Base-by-base conservation (phyloP, 2,797 vertebrate species). In the Sorex maritimensis region DNA sequence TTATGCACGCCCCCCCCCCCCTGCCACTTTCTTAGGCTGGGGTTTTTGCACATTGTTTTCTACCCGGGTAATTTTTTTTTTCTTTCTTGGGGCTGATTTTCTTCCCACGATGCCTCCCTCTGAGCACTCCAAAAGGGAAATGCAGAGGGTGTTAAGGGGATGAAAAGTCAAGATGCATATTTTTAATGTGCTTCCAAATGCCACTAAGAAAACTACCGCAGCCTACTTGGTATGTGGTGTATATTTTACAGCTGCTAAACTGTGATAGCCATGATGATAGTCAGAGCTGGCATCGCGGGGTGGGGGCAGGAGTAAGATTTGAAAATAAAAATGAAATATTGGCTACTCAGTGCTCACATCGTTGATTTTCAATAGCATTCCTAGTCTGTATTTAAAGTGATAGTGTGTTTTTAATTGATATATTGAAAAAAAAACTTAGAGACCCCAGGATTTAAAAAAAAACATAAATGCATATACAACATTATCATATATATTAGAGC, bases 111-210 rank as follows among this genome's bases (percentile, higher is more conserved):
- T 73, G 87, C 86, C 90, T 95, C 95, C 92, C 71, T 93, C 95
- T 91, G 81, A 90, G 92, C 81, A 85, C 88, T 93, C 78, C 77
- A 73, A 92, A 92, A 91, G 93, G 82, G 67, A 95, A 95, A 96
- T 67, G 83, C 90, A 95, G 90, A 93, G 74, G 92, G 94, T 95
- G 94, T 96, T 92, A 97, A 96, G 93, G 83, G 90, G 86, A 87
- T 92, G 77, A 91, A 95, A 97, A 96, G 90, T 93, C 96, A 94
- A 92, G 72, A 67, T 80, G 88, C 79, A 61, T 91, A 95, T 96
- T 93, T 97, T 97, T 92, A 89, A 95, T 91, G 81, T 85, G 86
- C 55, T 96, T 93, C 84, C 83, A 96, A 97, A 97, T 95, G 94
- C 88, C 93, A 92, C 30, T 0, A 77, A 83, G 94, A 95, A 91